Evolutionary conservation across 2,888 invertebrate species (phyloP), one percentile per base, ranked within the genome.

Genomic region (Hydriomena furcata): DNA sequence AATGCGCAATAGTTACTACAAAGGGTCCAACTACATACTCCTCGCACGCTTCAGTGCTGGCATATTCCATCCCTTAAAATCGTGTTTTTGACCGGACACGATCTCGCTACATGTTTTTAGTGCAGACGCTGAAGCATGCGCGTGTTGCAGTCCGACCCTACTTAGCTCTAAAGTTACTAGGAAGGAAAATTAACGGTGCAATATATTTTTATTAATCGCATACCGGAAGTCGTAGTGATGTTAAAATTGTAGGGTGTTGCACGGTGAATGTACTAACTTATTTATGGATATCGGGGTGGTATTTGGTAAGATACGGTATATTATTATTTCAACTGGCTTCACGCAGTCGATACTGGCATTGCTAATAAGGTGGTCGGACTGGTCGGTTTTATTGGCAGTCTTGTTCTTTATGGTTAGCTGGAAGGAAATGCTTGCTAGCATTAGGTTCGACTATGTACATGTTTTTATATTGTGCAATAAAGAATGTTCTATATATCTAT

Each of bases 101-200:
- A n/a, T n/a, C n/a, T n/a, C n/a, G n/a, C n/a, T n/a, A n/a, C n/a
- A n/a, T n/a, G n/a, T n/a, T n/a, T n/a, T n/a, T n/a, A n/a, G n/a
- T 17, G 17, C 17, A 3, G 12, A 28, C 36, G 30, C 28, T 30
- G 23, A 44, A 44, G 36, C 36, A 23, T 24, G 35, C 28, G 23
- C 12, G 2, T 0, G 12, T 7, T 20, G 28, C 10, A 41, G 17
- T 23, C 13, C 7, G 35, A 35, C 48, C 48, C 47, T n/a, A n/a
- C n/a, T 70, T 73, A 70, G 62, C 69, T 68, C 68, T 64, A 73
- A 69, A 61, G 71, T 76, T 71, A 68, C 65, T 66, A 66, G 59
- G 58, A 45, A 60, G 63, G 69, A 76, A 73, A 65, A 65, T 64
- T n/a, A 71, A 75, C 64, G 78, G 83, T 87, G 86, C 84, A 87